Percentiles rank a stretch among this genome's conserved stretches.
Evolutionary conservation across 2,113 vertebrate species (phyloP).

Genomic region (Genyomyrus donnyi): DNA sequence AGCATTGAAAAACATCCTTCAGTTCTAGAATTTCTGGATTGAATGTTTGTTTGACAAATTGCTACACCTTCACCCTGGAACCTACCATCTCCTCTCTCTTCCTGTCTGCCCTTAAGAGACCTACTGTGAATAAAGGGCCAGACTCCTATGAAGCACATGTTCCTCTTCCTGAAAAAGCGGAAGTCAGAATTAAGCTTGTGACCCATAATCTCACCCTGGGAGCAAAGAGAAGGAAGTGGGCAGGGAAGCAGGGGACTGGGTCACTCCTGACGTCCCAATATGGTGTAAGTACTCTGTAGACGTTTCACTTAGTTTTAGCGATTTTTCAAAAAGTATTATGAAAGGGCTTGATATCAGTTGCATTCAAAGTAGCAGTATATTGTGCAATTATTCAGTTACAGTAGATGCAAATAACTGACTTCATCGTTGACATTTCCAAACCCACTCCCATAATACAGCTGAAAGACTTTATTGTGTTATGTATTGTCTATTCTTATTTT

Average conservation of each 20-base stretch:
- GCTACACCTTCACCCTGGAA: not conserved
- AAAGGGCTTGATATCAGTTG: not conserved
- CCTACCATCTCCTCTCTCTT: not conserved
- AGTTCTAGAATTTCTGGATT: not conserved
- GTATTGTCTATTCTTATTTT: not conserved
- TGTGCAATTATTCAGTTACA: not conserved
- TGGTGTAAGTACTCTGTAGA: not conserved
- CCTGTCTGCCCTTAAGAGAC: slow-evolving; percentile 3
- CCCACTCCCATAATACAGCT: not conserved
- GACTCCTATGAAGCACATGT: slow-evolving; percentile 31
- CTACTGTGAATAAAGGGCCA: slow-evolving; percentile 26
- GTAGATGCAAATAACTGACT: not conserved
- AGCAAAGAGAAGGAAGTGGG: slow-evolving; percentile 36
- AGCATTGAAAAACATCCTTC: not conserved
- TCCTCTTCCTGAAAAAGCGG: slow-evolving; percentile 53
- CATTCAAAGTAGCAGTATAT: not conserved
- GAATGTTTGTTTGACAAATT: not conserved
- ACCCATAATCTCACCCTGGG: slow-evolving; percentile 54
- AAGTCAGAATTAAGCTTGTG: slow-evolving; percentile 43
- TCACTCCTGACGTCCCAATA: slow-evolving; percentile 6
- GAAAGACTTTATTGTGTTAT: not conserved
- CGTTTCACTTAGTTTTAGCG: not conserved
- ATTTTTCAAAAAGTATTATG: not conserved
- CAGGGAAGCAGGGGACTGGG: slow-evolving; percentile 13
- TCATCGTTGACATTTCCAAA: slow-evolving; percentile 2